These are phyloP conservation scores for Phlogophora meticulosa DNA, from an alignment of 2,888 invertebrate species.

Conservation along the genomic window DNA sequence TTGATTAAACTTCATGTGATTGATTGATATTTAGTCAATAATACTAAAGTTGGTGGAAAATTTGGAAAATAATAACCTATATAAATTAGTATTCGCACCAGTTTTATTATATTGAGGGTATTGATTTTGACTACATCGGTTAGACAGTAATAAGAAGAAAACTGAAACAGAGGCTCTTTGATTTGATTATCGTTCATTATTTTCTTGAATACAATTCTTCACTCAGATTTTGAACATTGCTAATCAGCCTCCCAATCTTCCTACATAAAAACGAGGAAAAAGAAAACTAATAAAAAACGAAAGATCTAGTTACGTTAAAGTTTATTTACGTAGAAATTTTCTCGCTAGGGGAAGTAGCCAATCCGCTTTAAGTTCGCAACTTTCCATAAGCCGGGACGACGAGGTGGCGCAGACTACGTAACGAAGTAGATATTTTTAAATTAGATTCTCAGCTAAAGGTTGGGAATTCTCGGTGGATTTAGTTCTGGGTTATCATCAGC, in stretches of 20 bases:
- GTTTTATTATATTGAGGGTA: too few relatives aligned
- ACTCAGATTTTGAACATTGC: neutral
- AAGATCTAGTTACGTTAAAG: slow-evolving; percentile 43
- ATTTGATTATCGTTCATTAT: too few relatives aligned
- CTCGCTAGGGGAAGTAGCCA: slow-evolving; percentile 42
- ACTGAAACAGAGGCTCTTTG: neutral
- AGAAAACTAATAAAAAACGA: slow-evolving; percentile 28
- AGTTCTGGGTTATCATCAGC: slow-evolving; percentile 31
- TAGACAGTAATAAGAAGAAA: neutral
- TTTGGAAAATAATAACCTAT: too few relatives aligned
- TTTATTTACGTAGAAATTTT: slow-evolving; percentile 52
- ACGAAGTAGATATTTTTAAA: slow-evolving; percentile 53
- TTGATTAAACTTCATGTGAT: slow-evolving; percentile 18
- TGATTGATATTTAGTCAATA: neutral
- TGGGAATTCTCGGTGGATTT: slow-evolving; percentile 28
- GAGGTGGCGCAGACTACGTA: slow-evolving; percentile 30
- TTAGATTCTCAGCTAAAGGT: slow-evolving; percentile 47
- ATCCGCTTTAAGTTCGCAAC: slow-evolving; percentile 59
- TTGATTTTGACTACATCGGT: neutral
- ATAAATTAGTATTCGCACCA: too few relatives aligned
- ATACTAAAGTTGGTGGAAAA: too few relatives aligned
- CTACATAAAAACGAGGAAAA: neutral
- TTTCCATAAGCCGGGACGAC: slow-evolving; percentile 46
- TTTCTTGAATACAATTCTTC: neutral
- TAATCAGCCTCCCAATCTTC: neutral